Evolutionary conservation across 1,140 invertebrate genomes (phyloP), one percentile per base, ranked within the genome.

Genomic region (Whitmania pigra): DNA sequence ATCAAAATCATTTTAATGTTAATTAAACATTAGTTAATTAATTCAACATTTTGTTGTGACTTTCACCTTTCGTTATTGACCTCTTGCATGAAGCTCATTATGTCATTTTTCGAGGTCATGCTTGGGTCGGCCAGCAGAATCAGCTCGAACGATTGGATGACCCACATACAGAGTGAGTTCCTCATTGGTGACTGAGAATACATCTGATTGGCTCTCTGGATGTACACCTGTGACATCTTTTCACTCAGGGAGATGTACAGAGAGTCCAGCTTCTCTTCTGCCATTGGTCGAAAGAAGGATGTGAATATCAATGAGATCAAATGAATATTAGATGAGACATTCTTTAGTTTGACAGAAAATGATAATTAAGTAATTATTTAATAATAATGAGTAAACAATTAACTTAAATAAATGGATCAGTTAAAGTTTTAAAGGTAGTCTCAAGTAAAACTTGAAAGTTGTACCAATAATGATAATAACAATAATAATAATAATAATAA

Each of bases 211-310:
- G 90, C 93, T 55, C 93, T 84, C 79, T 96, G 90, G 53, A 97
- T 89, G 82, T 97, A 99, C 75, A 97, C 95, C 78, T 95, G 90
- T 1, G 91, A 89, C 80, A 94, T 95, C 78, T 92, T 93, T 74
- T 90, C 89, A 20, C 88, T 88, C 72, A 96, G 83, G 76, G 88
- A 90, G 0, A 87, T 86, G 79, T 94, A 92, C 0, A 98, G 83
- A 77, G 94, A 91, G 74, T 97, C 92, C 2, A 96, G 77, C 77
- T 85, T 85, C 68, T 78, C 76, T 71, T 79, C 84, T 85, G 53
- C 53, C 27, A 25, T 27, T 57, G 53, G 57, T 36, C 17, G n/a
- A 11, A 7, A n/a, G 18, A 31, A 31, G 25, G 17, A 54, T 55
- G 31, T n/a, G 5, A 20, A 49, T 25, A 22, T 71, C 6, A 20